Evolutionary conservation across 2,113 vertebrate species (phyloP).

Genomic region (Stigmatopora argus): DNA sequence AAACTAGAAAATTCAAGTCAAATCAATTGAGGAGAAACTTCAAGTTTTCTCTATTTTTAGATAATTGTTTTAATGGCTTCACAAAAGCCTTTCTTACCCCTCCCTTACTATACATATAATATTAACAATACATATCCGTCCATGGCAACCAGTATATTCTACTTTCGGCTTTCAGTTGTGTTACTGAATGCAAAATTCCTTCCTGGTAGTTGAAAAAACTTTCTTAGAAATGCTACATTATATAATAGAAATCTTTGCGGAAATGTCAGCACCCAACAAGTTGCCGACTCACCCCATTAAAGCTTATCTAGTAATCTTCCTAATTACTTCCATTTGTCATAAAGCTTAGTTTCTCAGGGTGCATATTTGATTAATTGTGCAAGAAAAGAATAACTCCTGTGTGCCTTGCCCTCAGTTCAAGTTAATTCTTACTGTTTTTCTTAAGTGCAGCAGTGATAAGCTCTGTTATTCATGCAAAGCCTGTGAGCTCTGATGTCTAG

Average conservation of each 20-base stretch:
- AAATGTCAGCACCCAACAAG: conserved; percentile 34
- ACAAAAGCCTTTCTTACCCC: no score
- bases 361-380: conserved; percentile 36
- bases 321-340: conserved; percentile 55
- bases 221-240: conserved; percentile 42
- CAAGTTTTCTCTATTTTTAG: no score
- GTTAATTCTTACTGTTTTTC: conserved; percentile 30
- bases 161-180: conserved; percentile 34
- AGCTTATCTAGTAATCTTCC: conserved; percentile 47
- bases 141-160: no score
- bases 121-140: no score
- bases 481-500: conserved; percentile 33
- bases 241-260: conserved; percentile 44
- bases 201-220: conserved; percentile 35
- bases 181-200: conserved; percentile 64
- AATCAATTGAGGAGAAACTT: no score
- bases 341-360: conserved; percentile 29
- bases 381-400: conserved; percentile 16
- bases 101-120: no score
- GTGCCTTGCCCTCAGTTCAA: conserved; percentile 21
- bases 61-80: no score
- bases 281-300: conserved; percentile 36
- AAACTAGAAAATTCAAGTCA: no score
- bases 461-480: conserved; percentile 53
- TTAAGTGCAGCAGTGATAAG: conserved; percentile 12